Conservation (phyloP, 1,140 invertebrate genomes). For the Drosophila persimilis region DNA sequence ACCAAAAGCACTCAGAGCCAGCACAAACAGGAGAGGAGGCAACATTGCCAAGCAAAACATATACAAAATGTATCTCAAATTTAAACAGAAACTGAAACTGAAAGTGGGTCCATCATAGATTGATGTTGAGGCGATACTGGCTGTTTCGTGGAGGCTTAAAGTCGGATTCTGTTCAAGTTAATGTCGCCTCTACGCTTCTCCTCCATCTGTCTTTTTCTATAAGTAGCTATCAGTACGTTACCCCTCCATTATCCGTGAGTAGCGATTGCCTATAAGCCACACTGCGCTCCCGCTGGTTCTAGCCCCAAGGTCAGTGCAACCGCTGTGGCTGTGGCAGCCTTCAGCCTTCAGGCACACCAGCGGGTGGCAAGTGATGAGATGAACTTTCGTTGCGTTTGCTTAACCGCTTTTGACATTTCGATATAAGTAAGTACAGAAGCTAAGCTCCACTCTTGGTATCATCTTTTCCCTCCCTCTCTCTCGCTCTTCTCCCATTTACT, state of each 20-base stretch:
- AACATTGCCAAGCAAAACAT: too few relatives aligned
- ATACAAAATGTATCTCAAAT: too few relatives aligned
- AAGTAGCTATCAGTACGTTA: neutral
- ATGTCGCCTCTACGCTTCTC: neutral
- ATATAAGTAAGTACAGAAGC: constrained; percentile 8
- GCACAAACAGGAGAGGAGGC: too few relatives aligned
- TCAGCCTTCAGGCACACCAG: constrained; percentile 11
- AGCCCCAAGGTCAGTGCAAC: constrained; percentile 39
- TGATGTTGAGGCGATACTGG: too few relatives aligned
- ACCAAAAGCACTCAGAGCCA: too few relatives aligned
- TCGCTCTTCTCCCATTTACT: constrained; percentile 8
- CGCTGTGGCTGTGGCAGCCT: constrained; percentile 18
- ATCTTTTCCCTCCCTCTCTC: too few relatives aligned
- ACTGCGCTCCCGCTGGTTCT: constrained; percentile 19
- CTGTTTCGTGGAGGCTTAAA: too few relatives aligned
- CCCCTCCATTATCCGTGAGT: constrained; percentile 1
- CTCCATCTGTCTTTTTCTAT: neutral
- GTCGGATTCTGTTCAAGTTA: too few relatives aligned
- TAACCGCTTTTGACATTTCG: constrained; percentile 38
- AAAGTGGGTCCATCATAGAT: too few relatives aligned
- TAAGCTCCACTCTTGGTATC: constrained; percentile 19
- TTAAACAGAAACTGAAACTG: too few relatives aligned
- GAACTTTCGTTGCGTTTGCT: constrained; percentile 20
- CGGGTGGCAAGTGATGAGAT: constrained; percentile 30
- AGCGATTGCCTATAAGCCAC: constrained; percentile 9